phyloP scores from a whole-genome alignment of 2,797 vertebrate genomes.

The Etheostoma perlongum region DNA sequence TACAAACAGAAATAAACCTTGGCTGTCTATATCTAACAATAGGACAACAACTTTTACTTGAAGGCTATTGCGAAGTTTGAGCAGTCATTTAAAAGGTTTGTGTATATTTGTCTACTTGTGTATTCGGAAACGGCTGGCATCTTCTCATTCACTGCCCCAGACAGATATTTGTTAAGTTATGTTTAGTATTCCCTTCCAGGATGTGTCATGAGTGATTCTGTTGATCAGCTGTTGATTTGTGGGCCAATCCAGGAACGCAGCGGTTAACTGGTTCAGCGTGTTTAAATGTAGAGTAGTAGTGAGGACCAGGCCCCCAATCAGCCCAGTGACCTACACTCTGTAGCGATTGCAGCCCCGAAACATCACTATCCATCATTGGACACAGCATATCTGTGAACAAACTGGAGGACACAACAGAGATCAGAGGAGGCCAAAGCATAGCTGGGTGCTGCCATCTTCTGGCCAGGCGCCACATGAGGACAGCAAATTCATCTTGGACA shows the following conservation, averaged over 20 bases:
- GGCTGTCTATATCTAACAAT: constrained; percentile 80
- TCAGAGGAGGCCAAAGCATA: constrained; percentile 66
- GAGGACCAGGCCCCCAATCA: constrained; percentile 60
- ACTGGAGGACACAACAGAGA: constrained; percentile 51
- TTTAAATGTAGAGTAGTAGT: constrained; percentile 58
- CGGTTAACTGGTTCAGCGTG: constrained; percentile 70
- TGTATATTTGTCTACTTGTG: constrained; percentile 70
- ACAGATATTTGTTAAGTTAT: constrained; percentile 76
- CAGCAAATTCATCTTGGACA: constrained; percentile 7
- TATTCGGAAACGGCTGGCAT: constrained; percentile 65
- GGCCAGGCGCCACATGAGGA: constrained; percentile 59
- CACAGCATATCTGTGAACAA: constrained; percentile 39
- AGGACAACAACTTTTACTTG: constrained; percentile 82
- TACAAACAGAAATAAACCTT: constrained; percentile 81
- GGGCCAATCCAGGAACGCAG: constrained; percentile 58
- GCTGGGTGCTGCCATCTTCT: constrained; percentile 87
- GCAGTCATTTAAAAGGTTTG: constrained; percentile 74
- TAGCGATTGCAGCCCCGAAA: constrained; percentile 59
- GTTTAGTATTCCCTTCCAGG: constrained; percentile 74
- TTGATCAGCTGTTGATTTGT: constrained; percentile 73
- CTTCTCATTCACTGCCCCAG: constrained; percentile 73
- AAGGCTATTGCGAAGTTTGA: constrained; percentile 81
- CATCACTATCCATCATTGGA: constrained; percentile 77
- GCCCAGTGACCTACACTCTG: constrained; percentile 69
- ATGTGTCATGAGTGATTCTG: constrained; percentile 75